These are phyloP conservation scores for Pediacus dermestoides DNA, from an alignment of 2,888 invertebrate species.

Conservation along the genomic window DNA sequence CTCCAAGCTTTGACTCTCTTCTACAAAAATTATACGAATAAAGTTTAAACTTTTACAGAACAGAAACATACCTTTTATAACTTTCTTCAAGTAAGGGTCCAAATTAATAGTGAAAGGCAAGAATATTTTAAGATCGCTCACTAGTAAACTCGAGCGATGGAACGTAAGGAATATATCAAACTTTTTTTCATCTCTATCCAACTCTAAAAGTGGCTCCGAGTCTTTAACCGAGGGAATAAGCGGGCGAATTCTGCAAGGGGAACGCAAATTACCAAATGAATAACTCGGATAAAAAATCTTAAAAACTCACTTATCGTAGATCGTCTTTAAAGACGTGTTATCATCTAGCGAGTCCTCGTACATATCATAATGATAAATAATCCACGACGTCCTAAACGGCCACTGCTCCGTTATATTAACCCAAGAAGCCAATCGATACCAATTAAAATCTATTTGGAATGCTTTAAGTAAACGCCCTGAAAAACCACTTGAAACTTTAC, in stretches of 20 bases:
- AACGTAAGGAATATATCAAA: constrained; percentile 89
- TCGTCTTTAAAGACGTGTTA: constrained; percentile 76
- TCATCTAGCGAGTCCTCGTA: constrained; percentile 86
- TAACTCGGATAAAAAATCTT: constrained; percentile 39
- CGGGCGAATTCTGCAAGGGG: constrained; percentile 65
- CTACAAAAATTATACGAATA: constrained; percentile 42
- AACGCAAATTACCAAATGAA: background rate
- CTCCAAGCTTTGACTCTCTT: constrained; percentile 68
- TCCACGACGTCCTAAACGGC: constrained; percentile 97
- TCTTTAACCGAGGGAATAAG: constrained; percentile 81
- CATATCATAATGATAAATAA: constrained; percentile 90
- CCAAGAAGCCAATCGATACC: constrained; percentile 94
- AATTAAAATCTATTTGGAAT: constrained; percentile 98
- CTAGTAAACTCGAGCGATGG: constrained; percentile 79
- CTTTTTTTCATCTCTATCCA: constrained; percentile 93
- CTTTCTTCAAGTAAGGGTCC: constrained; percentile 96
- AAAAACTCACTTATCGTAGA: constrained; percentile 83
- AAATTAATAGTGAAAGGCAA: constrained; percentile 97
- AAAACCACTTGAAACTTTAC: constrained; percentile 18
- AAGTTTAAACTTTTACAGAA: background rate
- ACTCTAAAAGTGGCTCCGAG: constrained; percentile 81
- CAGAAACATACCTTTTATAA: constrained; percentile 75
- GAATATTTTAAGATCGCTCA: constrained; percentile 90
- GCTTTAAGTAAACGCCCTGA: constrained; percentile 91
- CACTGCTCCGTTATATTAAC: constrained; percentile 98